Conservation (phyloP, 2,113 vertebrate genomes). For the Stictonetta naevosa region DNA sequence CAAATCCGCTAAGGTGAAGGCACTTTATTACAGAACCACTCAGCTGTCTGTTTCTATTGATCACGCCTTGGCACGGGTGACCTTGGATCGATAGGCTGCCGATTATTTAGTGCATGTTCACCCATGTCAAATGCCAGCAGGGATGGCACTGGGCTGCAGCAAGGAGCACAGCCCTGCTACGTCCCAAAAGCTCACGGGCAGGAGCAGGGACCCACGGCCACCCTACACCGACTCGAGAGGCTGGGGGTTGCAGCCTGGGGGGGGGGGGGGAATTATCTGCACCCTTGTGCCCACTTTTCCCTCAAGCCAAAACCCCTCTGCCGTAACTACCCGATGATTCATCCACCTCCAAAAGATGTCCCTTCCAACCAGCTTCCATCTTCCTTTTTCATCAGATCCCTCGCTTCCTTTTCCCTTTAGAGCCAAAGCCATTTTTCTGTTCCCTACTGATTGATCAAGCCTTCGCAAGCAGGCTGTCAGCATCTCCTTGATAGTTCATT, state of each 20-base stretch:
- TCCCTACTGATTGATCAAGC: slow-evolving; percentile 46
- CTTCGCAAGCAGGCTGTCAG: not conserved
- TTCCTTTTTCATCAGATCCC: slow-evolving; percentile 53
- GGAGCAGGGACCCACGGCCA: not conserved
- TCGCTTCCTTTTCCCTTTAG: slow-evolving; percentile 10
- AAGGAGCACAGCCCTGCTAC: not conserved
- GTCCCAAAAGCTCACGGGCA: not conserved
- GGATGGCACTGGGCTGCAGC: not conserved
- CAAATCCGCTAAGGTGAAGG: slow-evolving; percentile 63
- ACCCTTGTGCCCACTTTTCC: not conserved
- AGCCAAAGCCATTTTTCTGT: slow-evolving; percentile 42
- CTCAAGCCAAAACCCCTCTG: not conserved
- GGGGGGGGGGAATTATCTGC: no score
- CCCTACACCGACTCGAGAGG: not conserved
- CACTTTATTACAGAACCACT: slow-evolving; percentile 77
- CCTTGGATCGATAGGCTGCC: slow-evolving; percentile 71
- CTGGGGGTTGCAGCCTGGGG: not conserved
- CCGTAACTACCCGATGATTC: not conserved
- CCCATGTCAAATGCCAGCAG: slow-evolving; percentile 39
- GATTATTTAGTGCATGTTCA: slow-evolving; percentile 68
- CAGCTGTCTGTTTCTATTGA: slow-evolving; percentile 76
- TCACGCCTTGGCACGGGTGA: slow-evolving; percentile 69
- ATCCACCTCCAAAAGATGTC: not conserved
- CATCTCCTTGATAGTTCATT: not conserved
- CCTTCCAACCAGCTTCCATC: not conserved